These are phyloP conservation scores for Eristalinus aeneus DNA, from an alignment of 2,888 invertebrate genomes.

Conservation along the genomic window DNA sequence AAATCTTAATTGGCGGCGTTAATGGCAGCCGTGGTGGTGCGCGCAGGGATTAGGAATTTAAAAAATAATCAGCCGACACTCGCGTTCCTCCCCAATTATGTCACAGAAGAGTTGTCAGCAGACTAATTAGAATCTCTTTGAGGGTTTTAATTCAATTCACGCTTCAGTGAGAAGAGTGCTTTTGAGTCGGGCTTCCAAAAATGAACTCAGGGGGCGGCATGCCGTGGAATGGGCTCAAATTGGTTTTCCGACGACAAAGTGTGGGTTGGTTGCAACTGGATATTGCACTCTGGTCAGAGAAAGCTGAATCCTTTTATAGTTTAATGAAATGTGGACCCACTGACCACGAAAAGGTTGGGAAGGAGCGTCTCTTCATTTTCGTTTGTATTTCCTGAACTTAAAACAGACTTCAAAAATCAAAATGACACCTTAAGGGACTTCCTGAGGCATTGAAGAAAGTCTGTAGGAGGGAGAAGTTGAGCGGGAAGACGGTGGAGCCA, in stretches of 20 bases:
- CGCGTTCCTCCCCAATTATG: neutral
- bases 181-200: neutral
- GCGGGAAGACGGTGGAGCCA: too few species aligned
- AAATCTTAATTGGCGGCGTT: conserved; percentile 60
- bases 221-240: neutral
- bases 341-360: neutral
- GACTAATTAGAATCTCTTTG: conserved; percentile 1
- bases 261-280: too few species aligned
- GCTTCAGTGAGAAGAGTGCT: neutral
- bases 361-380: too few species aligned
- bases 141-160: neutral
- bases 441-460: too few species aligned
- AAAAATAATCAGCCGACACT: conserved; percentile 6
- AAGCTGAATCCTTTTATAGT: too few species aligned
- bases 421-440: too few species aligned
- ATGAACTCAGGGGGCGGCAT: neutral
- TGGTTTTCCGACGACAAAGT: too few species aligned
- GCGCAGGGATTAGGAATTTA: neutral
- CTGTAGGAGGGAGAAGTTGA: too few species aligned
- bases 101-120: neutral
- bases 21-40: neutral
- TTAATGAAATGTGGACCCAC: too few species aligned
- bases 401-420: too few species aligned
- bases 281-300: too few species aligned
- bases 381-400: too few species aligned